Base-by-base conservation (phyloP, 2,113 vertebrate genomes). In the Gasterosteus aculeatus region DNA sequence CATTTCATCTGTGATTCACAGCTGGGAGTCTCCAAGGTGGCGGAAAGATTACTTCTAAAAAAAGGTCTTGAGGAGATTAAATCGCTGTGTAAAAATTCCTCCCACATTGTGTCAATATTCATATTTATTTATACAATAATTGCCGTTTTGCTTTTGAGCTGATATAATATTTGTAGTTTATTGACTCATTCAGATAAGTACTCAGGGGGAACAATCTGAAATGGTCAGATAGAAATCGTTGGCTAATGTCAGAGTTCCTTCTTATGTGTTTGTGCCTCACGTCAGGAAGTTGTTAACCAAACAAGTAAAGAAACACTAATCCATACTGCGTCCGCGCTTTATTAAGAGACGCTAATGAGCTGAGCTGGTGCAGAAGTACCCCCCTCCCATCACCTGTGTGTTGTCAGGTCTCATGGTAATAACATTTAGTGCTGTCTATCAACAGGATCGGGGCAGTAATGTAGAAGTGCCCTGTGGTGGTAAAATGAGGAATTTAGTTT, bases 1-100 rank as follows among this genome's bases (percentile, higher is more conserved):
- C 82, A 75, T 88, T 87, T 86, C 86, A 73, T 79, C 83, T 85
- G 41, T 74, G 70, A 76, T 80, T 86, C 72, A 85, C 69, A 76
- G 72, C 41, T 26, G 57, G 58, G 10, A 63, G 35, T 41, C 63
- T 46, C 35, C 5, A 42, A 64, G 57, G 75, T 35, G 63, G 56
- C 44, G 65, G 38, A 26, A 63, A 61, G 60, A 77, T 76, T 69
- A 60, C 38, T 67, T 72, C 69, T 82, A 53, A 35, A 35, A 26
- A 26, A 69, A 66, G 66, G 75, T 79, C 63, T 71, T 19, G 19
- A 68, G 51, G 59, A 67, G 75, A 71, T 75, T 61, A 54, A 84
- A 47, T 41, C 35, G 31, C 57, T 70, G 42, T 46, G 33, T 44
- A 67, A 75, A 76, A 75, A 64, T 61, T 81, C 3, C 14, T 38